Base-by-base conservation (phyloP, 30 jellyfish, hydroid and myxozoan genomes). In the Euphysa ruthae region DNA sequence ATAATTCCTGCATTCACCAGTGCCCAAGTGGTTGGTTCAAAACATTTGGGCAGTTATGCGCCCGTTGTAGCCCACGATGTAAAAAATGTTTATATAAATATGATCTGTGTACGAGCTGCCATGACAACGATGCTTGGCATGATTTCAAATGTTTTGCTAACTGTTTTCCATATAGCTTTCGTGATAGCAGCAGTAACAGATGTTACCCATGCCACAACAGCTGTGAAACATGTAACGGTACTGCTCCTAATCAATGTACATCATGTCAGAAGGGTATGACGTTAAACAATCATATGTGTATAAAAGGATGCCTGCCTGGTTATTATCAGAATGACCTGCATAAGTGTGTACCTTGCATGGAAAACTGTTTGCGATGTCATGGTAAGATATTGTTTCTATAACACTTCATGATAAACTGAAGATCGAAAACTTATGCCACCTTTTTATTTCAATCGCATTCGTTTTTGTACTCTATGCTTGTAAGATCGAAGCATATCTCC, bases 71-170 rank as follows among this genome's bases (percentile, higher is more conserved):
- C 29, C 32, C 61, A 35, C 61, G 62, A 4, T 90, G 98, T 49
- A 82, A 58, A 27, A 79, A 71, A 18, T 90, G 98, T 66, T 69
- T 66, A 46, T 62, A 60, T 43, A 16, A 81, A 5, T 62, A 57
- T 29, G 82, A 62, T 49, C 15, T 90, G 2, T 90, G 98, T 71
- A 75, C 94, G 73, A 34, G 54, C 46, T 90, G 98, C 35, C 55
- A 54, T 10, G 73, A 50, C 22, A 89, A 68, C 32, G 54, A 71
- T 7, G 93, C 81, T 3, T 75, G 93, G 93, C 69, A 55, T 21
- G 92, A 81, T 24, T 44, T 51, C 66, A 72, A 69, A 10, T 90
- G 98, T 46, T 74, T 31, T 15, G 68, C 70, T 22, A 14, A 49
- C 6, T 90, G 98, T 50, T 84, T 83, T 4, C n/a, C 66, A 4